These are phyloP conservation scores for Paralichthys olivaceus DNA, from an alignment of 2,113 vertebrate genomes.

Conservation along the genomic window DNA sequence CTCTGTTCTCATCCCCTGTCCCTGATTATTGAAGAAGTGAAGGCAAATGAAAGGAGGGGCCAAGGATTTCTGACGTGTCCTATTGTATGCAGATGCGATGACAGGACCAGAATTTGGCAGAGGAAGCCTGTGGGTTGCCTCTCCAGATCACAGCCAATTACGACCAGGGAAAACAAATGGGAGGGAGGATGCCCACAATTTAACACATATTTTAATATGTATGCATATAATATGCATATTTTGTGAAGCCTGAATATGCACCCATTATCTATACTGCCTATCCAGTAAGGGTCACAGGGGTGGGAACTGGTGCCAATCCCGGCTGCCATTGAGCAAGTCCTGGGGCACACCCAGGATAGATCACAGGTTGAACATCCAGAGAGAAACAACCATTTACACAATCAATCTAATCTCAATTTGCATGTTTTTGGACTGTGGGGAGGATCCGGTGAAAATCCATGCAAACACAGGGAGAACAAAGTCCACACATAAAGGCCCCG, in stretches of 20 bases:
- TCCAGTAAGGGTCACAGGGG: neutral
- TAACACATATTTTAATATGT: neutral
- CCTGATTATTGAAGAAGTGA: constrained; percentile 75
- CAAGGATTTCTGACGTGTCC: constrained; percentile 60
- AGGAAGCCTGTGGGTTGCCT: constrained; percentile 46
- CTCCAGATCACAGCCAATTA: constrained; percentile 30
- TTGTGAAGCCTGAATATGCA: neutral
- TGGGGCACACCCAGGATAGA: too few species aligned
- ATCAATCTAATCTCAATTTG: too few species aligned
- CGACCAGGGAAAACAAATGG: neutral
- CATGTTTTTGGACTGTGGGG: too few species aligned
- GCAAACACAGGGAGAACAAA: too few species aligned
- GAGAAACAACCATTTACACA: too few species aligned
- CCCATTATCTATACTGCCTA: neutral
- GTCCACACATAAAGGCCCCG: too few species aligned
- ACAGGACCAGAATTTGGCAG: constrained; percentile 63
- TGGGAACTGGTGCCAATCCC: neutral
- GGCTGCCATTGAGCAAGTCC: too few species aligned
- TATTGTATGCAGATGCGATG: constrained; percentile 68
- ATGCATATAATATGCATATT: neutral
- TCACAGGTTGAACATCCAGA: too few species aligned
- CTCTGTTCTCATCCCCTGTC: constrained; percentile 61
- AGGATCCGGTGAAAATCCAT: too few species aligned
- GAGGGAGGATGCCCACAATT: neutral
- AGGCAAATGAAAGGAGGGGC: constrained; percentile 51